A percentile compares a stretch with the other conserved stretches of the same genome.
Conservation (phyloP, 2,797 vertebrate genomes). For the Myioborus melanocephalus region DNA sequence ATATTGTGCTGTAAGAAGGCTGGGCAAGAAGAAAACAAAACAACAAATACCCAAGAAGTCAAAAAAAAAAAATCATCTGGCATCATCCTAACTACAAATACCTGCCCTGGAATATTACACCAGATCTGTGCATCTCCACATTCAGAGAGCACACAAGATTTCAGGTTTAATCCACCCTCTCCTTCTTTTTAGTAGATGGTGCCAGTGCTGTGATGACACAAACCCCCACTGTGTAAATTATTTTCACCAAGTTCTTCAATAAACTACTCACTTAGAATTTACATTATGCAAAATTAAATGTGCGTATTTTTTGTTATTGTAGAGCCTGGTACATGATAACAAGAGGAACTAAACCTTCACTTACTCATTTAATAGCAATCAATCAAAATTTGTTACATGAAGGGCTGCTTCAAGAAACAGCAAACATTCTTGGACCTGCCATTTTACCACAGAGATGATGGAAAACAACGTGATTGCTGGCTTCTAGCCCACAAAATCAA, state of each 20-base stretch:
- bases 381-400: neutral
- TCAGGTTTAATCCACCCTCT: neutral
- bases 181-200: neutral
- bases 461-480: slow-evolving; percentile 33
- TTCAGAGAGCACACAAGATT: neutral
- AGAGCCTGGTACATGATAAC: fast-evolving
- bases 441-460: neutral
- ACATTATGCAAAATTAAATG: neutral
- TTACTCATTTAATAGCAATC: neutral
- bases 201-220: neutral
- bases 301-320: neutral
- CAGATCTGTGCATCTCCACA: neutral
- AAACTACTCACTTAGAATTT: neutral
- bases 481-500: slow-evolving; percentile 17
- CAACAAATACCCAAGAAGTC: neutral
- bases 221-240: neutral
- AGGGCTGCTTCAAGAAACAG: neutral
- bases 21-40: neutral
- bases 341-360: neutral
- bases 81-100: neutral
- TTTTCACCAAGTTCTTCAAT: neutral
- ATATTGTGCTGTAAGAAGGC: fast-evolving
- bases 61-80: neutral
- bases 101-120: fast-evolving
- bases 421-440: slow-evolving; percentile 7